Percentiles rank a stretch among this genome's conserved stretches.
Conservation (phyloP, 2,888 invertebrate genomes). For the Asteroscopus sphinx region DNA sequence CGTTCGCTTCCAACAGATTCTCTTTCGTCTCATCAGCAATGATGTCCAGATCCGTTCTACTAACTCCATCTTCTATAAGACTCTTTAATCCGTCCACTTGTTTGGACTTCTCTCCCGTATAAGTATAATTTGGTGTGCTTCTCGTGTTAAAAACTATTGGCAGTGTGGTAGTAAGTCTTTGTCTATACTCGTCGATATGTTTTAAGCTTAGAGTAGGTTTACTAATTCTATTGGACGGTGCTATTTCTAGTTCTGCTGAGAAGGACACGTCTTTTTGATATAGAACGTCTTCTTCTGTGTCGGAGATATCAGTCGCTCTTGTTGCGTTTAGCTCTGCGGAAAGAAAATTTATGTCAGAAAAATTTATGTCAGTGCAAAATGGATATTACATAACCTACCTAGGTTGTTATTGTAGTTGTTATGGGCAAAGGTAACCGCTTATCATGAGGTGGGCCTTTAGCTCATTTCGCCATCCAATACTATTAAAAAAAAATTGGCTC, state of each 20-base stretch:
- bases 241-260: constrained; percentile 92
- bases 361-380: background rate
- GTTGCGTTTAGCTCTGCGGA: constrained; percentile 94
- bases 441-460: too few species aligned
- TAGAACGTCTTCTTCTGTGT: constrained; percentile 92
- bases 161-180: constrained; percentile 69
- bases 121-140: constrained; percentile 73
- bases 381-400: too few species aligned
- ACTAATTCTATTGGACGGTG: constrained; percentile 86
- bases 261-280: constrained; percentile 95
- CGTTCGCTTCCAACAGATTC: constrained; percentile 60
- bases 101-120: constrained; percentile 81
- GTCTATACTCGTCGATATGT: constrained; percentile 73
- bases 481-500: too few species aligned
- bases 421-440: too few species aligned
- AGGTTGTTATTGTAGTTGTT: too few species aligned
- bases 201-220: constrained; percentile 76
- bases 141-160: constrained; percentile 60
- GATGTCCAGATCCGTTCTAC: constrained; percentile 81
- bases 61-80: constrained; percentile 84
- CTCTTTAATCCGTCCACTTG: constrained; percentile 81
- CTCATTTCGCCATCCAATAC: too few species aligned
- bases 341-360: constrained; percentile 32
- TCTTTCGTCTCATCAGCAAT: constrained; percentile 77
- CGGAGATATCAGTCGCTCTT: constrained; percentile 88